Evolutionary conservation across 2,113 vertebrate genomes (phyloP).

Genomic region (Myiozetetes cayanensis): DNA sequence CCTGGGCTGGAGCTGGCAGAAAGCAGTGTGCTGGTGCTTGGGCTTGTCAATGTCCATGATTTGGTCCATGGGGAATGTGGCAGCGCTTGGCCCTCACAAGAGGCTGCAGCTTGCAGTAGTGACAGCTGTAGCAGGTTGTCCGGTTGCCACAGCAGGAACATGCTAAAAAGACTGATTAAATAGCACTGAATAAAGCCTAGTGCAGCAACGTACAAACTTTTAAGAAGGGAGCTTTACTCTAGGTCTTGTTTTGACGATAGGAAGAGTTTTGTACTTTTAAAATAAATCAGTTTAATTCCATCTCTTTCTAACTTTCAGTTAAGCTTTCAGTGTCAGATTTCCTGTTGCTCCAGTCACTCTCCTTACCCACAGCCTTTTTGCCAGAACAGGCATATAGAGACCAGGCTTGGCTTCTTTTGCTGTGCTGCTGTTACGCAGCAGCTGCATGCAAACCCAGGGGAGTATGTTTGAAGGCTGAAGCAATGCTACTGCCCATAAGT

Average conservation of each 20-base stretch:
- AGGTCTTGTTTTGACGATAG: neutral
- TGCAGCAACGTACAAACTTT: neutral
- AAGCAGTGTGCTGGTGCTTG: neutral
- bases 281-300: neutral
- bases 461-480: neutral
- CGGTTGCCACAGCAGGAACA: neutral
- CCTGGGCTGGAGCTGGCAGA: neutral
- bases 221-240: neutral
- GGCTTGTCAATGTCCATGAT: neutral
- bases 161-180: neutral
- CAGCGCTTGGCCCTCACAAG: accelerated
- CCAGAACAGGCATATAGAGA: neutral
- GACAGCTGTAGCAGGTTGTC: neutral
- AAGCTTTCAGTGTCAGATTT: neutral
- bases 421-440: neutral
- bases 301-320: neutral
- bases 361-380: neutral
- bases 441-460: neutral
- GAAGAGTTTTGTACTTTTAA: neutral
- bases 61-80: neutral
- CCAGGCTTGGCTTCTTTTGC: neutral
- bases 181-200: neutral
- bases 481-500: neutral
- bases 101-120: neutral
- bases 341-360: neutral